Evolutionary conservation across 2,113 vertebrate genomes (phyloP).

Genomic region (Rhinoderma darwinii): DNA sequence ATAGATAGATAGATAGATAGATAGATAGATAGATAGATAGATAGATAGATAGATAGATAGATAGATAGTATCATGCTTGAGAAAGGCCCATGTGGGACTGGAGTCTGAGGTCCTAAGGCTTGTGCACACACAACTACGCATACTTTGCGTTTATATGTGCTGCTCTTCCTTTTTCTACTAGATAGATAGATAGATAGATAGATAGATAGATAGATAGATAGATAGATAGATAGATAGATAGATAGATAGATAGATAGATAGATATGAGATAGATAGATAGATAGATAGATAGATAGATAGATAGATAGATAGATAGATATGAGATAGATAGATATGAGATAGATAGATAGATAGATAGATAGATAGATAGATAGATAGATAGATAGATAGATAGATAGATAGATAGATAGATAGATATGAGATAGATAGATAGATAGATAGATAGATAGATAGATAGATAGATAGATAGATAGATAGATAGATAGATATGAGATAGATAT

Average conservation of each 20-base stretch:
- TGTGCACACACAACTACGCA: no score
- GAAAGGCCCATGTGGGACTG: no score
- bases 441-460: background rate
- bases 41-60: no score
- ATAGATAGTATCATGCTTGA: no score
- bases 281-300: background rate
- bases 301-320: background rate
- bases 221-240: background rate
- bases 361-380: background rate
- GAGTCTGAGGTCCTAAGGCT: no score
- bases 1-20: slow-evolving; percentile 20
- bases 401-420: background rate
- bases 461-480: background rate
- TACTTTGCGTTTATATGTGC: no score
- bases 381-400: background rate
- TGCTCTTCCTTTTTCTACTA: no score
- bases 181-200: background rate
- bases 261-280: background rate
- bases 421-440: background rate
- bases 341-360: background rate
- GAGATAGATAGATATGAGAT: background rate
- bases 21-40: slow-evolving; percentile 4
- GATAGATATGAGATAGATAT: background rate
- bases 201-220: background rate
- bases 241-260: background rate